phyloP scores from a whole-genome alignment of 2,888 invertebrate genomes.

The Buathra laborator region DNA sequence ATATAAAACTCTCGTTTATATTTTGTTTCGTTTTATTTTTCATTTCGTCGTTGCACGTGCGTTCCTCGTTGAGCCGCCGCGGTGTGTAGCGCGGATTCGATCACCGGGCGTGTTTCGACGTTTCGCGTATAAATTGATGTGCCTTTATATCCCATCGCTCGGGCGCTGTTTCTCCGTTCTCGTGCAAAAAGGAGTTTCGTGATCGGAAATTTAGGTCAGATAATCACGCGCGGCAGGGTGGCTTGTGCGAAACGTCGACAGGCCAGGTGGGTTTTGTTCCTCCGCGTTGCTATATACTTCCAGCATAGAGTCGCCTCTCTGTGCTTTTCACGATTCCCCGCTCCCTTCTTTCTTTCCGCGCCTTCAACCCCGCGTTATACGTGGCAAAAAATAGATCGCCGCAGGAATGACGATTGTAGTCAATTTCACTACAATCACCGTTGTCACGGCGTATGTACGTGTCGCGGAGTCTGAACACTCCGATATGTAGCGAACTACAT shows the following conservation, averaged over 20 bases:
- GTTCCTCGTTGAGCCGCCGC: constrained; percentile 25
- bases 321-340: constrained; percentile 7
- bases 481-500: constrained; percentile 34
- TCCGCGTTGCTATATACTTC: neutral
- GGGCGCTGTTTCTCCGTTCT: constrained; percentile 32
- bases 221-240: constrained; percentile 60
- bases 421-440: constrained; percentile 64
- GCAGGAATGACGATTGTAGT: constrained; percentile 59
- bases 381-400: constrained; percentile 41
- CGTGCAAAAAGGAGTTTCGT: constrained; percentile 64
- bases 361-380: constrained; percentile 32
- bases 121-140: constrained; percentile 68
- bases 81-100: constrained; percentile 3
- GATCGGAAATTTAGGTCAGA: constrained; percentile 70
- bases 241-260: constrained; percentile 49
- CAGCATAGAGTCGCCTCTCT: constrained; percentile 5
- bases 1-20: constrained; percentile 19
- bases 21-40: constrained; percentile 57
- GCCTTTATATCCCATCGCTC: constrained; percentile 63
- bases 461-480: neutral
- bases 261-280: constrained; percentile 39
- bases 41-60: constrained; percentile 43
- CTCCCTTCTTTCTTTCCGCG: neutral
- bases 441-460: constrained; percentile 52
- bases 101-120: constrained; percentile 43